Evolutionary conservation across 1,140 invertebrate species (phyloP).

Genomic region (Bombus turneri): DNA sequence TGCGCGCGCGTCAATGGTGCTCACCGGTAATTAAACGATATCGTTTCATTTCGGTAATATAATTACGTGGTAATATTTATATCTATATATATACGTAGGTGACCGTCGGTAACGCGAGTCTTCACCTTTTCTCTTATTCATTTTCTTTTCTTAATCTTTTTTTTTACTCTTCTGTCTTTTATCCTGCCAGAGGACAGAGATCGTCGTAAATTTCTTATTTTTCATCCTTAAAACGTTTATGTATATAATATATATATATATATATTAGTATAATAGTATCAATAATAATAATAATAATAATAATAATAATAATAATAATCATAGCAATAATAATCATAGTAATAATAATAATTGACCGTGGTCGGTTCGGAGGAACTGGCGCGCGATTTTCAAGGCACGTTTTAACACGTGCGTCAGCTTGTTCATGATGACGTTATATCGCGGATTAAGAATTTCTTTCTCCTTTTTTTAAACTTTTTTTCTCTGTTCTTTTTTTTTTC

Average conservation of each 20-base stretch:
- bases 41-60: slow-evolving; percentile 36
- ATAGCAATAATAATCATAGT: slow-evolving; percentile 58
- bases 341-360: slow-evolving; percentile 62
- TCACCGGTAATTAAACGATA: slow-evolving; percentile 69
- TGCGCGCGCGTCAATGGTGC: slow-evolving; percentile 58
- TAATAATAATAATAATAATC: slow-evolving; percentile 52
- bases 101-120: slow-evolving; percentile 51
- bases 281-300: slow-evolving; percentile 37
- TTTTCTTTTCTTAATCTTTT: not conserved
- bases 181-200: slow-evolving; percentile 78
- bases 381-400: slow-evolving; percentile 28
- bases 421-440: not conserved
- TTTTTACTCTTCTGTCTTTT: slow-evolving; percentile 13
- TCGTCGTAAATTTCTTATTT: slow-evolving; percentile 56
- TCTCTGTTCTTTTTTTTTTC: not conserved
- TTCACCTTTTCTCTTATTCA: not conserved
- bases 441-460: not conserved
- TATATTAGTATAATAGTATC: slow-evolving; percentile 2
- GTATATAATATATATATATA: slow-evolving; percentile 31
- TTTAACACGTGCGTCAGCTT: slow-evolving; percentile 9
- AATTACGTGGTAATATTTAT: slow-evolving; percentile 48
- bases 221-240: slow-evolving; percentile 56
- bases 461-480: not conserved
- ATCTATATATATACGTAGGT: slow-evolving; percentile 41
- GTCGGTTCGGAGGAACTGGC: slow-evolving; percentile 55